Conservation (phyloP, 2,888 invertebrate species). For the Parnassius orleans region DNA sequence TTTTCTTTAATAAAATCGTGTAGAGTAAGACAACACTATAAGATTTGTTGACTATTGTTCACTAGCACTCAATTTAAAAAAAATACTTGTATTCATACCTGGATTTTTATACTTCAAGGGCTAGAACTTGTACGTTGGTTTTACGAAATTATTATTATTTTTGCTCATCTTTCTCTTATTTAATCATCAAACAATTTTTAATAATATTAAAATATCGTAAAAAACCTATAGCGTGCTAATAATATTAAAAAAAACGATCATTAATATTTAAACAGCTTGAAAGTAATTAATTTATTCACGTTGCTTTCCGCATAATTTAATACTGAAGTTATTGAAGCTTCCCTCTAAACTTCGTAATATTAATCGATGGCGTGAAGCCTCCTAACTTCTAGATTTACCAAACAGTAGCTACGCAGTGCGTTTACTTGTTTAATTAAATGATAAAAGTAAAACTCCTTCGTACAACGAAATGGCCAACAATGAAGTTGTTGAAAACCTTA, state of each 20-base stretch:
- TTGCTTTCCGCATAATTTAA: conserved; percentile 26
- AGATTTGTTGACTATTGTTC: too few relatives aligned
- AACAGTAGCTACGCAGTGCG: conserved; percentile 8
- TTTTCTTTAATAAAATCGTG: too few relatives aligned
- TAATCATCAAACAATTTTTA: too few relatives aligned
- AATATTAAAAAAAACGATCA: conserved; percentile 13
- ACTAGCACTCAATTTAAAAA: too few relatives aligned
- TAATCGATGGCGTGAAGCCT: conserved; percentile 22
- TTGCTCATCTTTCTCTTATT: too few relatives aligned
- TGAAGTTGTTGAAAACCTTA: conserved; percentile 41
- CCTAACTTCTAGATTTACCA: conserved; percentile 15
- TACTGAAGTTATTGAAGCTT: conserved; percentile 22
- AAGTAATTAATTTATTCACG: conserved; percentile 24
- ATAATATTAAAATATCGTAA: too few relatives aligned
- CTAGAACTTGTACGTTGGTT: too few relatives aligned
- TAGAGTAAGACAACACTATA: too few relatives aligned
- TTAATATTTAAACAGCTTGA: conserved; percentile 20
- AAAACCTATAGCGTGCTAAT: too few relatives aligned
- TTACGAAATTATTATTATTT: too few relatives aligned
- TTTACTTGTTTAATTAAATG: conserved; percentile 9
- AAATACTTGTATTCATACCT: too few relatives aligned
- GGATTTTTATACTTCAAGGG: too few relatives aligned
- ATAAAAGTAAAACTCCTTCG: conserved; percentile 3
- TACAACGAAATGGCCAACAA: conserved; percentile 11
- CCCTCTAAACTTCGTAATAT: conserved; percentile 24